A percentile compares a stretch with the other conserved stretches of the same genome.
Conservation (phyloP, 23 tunicate species). For the Clavelina lepadiformis region DNA sequence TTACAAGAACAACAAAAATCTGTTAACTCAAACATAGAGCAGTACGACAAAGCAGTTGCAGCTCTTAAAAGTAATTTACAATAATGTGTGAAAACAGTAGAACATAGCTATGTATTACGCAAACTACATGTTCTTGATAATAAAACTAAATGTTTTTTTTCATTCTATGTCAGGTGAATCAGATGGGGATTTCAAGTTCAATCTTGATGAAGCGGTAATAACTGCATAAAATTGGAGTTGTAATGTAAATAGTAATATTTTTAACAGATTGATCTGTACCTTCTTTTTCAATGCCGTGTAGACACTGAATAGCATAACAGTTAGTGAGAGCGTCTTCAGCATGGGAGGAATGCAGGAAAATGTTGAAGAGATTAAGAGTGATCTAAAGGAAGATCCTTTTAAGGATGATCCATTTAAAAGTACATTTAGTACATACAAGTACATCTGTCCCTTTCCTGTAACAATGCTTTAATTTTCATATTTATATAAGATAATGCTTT, state of each 20-base stretch:
- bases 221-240: neutral
- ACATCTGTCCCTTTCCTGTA: neutral
- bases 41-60: slow-evolving; percentile 78
- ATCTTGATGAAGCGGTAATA: neutral
- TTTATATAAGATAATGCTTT: neutral
- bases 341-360: slow-evolving; percentile 81
- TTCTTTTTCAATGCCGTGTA: too few relatives aligned
- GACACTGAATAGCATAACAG: slow-evolving; percentile 7
- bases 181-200: slow-evolving; percentile 14
- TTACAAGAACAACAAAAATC: slow-evolving; percentile 49
- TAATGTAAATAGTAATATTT: neutral
- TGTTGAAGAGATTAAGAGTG: slow-evolving; percentile 45
- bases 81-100: too few relatives aligned
- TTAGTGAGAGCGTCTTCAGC: slow-evolving; percentile 72
- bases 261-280: too few relatives aligned
- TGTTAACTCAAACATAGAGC: slow-evolving; percentile 72
- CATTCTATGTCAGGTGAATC: slow-evolving; percentile 25
- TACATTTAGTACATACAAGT: neutral
- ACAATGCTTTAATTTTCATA: neutral
- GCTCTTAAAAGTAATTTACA: slow-evolving; percentile 71
- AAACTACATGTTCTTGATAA: too few relatives aligned
- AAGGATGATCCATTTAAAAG: slow-evolving; percentile 35
- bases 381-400: slow-evolving; percentile 41
- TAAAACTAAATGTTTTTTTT: neutral
- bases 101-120: too few relatives aligned